Evolutionary conservation across 2,888 invertebrate genomes (phyloP).

Genomic region (Halictus ligatus): DNA sequence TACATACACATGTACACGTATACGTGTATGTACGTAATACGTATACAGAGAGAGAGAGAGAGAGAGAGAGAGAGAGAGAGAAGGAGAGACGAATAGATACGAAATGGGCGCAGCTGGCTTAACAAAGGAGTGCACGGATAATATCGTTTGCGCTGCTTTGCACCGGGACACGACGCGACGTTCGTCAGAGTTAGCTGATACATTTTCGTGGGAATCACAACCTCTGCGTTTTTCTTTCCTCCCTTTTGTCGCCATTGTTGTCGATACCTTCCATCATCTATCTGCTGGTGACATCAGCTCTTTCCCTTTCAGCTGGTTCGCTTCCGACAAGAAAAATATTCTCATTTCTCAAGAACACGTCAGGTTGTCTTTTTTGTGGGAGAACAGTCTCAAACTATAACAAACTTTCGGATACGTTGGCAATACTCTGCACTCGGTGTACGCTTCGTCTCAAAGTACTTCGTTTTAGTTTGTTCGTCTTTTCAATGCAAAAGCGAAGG

Average conservation of each 20-base stretch:
- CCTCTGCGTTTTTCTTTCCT: slow-evolving; percentile 15
- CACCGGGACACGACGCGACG: slow-evolving; percentile 44
- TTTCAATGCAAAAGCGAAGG: not conserved
- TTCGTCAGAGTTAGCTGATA: slow-evolving; percentile 34
- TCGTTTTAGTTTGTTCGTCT: not conserved
- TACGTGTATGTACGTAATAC: not conserved
- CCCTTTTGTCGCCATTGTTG: slow-evolving; percentile 1
- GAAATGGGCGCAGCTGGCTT: slow-evolving; percentile 62
- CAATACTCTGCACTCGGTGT: not conserved
- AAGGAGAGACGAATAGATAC: not conserved
- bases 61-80: not conserved
- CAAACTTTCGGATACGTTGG: not conserved
- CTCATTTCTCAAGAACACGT: not conserved
- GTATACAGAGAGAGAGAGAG: not conserved
- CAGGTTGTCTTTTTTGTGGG: not conserved
- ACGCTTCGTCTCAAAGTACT: not conserved
- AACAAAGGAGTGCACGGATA: slow-evolving; percentile 58
- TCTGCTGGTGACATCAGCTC: not conserved
- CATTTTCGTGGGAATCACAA: slow-evolving; percentile 29
- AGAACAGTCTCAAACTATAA: not conserved
- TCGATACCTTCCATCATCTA: not conserved
- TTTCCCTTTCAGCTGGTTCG: not conserved
- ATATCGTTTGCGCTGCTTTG: slow-evolving; percentile 57
- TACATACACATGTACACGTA: not conserved
- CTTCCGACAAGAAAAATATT: slow-evolving; percentile 8